Evolutionary conservation across 2,888 invertebrate genomes (phyloP).

Genomic region (Sphinx pinastri): DNA sequence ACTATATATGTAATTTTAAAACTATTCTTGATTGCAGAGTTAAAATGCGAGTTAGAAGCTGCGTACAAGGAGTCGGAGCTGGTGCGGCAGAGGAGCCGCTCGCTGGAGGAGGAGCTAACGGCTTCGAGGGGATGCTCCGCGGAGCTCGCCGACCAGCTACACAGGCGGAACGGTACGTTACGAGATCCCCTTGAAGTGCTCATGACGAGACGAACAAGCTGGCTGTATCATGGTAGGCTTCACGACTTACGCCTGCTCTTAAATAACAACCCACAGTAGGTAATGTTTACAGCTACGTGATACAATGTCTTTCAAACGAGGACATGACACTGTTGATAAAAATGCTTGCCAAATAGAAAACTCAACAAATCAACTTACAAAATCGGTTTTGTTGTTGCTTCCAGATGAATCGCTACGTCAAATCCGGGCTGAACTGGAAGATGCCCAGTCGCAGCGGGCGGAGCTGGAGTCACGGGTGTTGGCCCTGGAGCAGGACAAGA

Average conservation of each 20-base stretch:
- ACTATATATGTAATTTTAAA: no score
- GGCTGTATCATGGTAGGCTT: no score
- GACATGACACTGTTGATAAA: no score
- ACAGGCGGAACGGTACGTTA: slow-evolving; percentile 81
- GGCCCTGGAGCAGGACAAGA: slow-evolving; percentile 72
- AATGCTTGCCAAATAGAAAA: no score
- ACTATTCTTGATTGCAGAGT: slow-evolving; percentile 67
- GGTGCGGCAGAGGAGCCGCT: slow-evolving; percentile 83
- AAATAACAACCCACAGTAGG: no score
- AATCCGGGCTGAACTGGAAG: slow-evolving; percentile 66
- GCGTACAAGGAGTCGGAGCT: slow-evolving; percentile 87
- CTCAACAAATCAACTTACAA: no score
- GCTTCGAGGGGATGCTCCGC: slow-evolving; percentile 84
- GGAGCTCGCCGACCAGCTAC: slow-evolving; percentile 83
- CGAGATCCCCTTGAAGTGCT: neutral
- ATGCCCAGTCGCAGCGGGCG: slow-evolving; percentile 59
- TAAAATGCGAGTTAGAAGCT: slow-evolving; percentile 86
- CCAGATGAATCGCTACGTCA: slow-evolving; percentile 70
- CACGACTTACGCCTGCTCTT: no score
- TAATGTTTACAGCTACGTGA: no score
- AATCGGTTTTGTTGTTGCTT: slow-evolving; percentile 30
- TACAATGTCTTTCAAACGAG: no score
- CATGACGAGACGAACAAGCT: neutral
- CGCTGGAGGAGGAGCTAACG: slow-evolving; percentile 85
- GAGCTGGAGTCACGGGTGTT: slow-evolving; percentile 71